A percentile compares a stretch with the other conserved stretches of the same genome.
Conservation (phyloP, 2,888 invertebrate species). For the Coelinius sp. region DNA sequence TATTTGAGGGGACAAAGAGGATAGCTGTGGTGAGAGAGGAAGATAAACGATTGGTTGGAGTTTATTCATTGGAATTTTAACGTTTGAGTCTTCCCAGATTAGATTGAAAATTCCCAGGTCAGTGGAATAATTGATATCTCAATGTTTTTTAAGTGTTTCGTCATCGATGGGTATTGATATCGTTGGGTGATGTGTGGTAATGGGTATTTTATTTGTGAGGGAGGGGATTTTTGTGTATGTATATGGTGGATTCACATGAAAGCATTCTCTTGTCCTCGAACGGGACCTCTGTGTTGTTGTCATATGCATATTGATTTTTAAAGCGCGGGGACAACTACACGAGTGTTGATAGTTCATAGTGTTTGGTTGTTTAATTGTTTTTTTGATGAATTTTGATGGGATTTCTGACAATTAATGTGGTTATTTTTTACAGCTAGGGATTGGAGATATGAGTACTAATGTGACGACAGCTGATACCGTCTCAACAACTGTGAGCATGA, state of each 20-base stretch:
- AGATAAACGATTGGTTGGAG: no score
- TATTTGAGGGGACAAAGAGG: not conserved
- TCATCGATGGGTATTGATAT: no score
- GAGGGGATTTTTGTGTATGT: not conserved
- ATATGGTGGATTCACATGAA: not conserved
- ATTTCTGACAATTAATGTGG: not conserved
- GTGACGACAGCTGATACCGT: conserved; percentile 50
- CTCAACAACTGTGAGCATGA: conserved; percentile 52
- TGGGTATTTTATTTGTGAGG: no score
- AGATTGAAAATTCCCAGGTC: not conserved
- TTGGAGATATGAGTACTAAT: conserved; percentile 52
- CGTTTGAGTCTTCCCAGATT: not conserved
- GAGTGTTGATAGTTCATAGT: not conserved
- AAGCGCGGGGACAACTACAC: conserved; percentile 32
- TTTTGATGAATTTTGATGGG: not conserved
- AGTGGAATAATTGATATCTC: not conserved
- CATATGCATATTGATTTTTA: conserved; percentile 51
- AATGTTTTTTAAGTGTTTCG: not conserved
- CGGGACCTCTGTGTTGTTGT: conserved; percentile 43
- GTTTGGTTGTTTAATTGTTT: not conserved
- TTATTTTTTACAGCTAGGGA: conserved; percentile 45
- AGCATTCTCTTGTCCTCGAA: conserved; percentile 22
- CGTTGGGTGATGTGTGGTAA: no score
- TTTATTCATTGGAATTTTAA: not conserved
- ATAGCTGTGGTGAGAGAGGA: not conserved